Evolutionary conservation across 37 sponge, comb jelly and placozoan genomes (phyloP), one percentile per base, ranked within the genome.

Genomic region (Axinella damicornis): DNA sequence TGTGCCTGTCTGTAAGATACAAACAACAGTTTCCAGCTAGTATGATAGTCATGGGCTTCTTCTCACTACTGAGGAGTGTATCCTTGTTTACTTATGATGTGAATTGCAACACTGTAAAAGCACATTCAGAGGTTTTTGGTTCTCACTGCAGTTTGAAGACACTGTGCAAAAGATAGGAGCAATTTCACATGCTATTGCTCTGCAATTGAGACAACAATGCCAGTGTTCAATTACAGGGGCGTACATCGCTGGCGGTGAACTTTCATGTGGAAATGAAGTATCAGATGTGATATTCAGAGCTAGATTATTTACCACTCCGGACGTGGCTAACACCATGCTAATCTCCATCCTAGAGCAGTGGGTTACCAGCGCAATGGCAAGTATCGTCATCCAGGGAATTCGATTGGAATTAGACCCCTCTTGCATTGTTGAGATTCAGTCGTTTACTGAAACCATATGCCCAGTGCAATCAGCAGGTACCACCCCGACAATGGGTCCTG

Each of bases 271-370:
- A 39, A 4, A 73, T 11, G 9, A 53, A 18, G 4, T 24, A 73
- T 24, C 54, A n/a, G 52, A 73, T 73, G 74, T 73, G 13, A 73
- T 73, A 24, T 73, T 39, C 28, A 73, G 74, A 52, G 74, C 74
- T 9, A 40, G 27, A 39, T 28, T 73, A 39, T 53, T 54, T 27
- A 73, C 56, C 56, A 73, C 74, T 5, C 21, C 74, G 5, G 22
- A 21, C 53, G 74, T 73, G 11, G 53, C 56, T 39, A 73, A 9
- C 28, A 16, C n/a, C 20, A 11, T 53, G 18, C 27, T 73, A 4
- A 73, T 41, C 11, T 6, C 21, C 56, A 22, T 53, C 56, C 74
- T 73, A 19, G 56, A 41, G 28, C 27, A 73, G 56, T 73, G 74
- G 74, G 27, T 73, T 31, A 53, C 56, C 4, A 73, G 56, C 13